A percentile compares a stretch with the other conserved stretches of the same genome.
Conservation (phyloP, 2,797 vertebrate genomes). For the Tiaroga cobitis region DNA sequence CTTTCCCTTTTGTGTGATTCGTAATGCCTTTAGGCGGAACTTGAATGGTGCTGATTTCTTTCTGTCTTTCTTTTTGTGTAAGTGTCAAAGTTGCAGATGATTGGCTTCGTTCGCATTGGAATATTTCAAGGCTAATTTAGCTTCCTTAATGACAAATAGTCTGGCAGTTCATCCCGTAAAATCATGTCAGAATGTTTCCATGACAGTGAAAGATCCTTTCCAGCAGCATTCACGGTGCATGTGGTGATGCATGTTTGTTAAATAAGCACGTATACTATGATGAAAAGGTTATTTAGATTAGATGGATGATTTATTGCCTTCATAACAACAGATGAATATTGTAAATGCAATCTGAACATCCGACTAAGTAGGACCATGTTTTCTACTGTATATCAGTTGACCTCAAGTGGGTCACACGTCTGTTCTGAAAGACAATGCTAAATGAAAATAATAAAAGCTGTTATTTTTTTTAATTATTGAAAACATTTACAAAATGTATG, state of each 20-base stretch:
- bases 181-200: conserved; percentile 23
- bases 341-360: conserved; percentile 3
- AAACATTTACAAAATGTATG: background rate
- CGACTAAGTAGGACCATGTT: background rate
- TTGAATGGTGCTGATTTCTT: conserved; percentile 58
- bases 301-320: conserved; percentile 20
- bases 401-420: background rate
- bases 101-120: conserved; percentile 46
- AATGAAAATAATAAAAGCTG: background rate
- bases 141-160: conserved; percentile 27
- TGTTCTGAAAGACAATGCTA: background rate
- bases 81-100: conserved; percentile 40
- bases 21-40: conserved; percentile 38
- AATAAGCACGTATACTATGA: conserved; percentile 17
- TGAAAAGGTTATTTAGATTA: conserved; percentile 29
- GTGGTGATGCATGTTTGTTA: conserved; percentile 1
- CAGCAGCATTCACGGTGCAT: background rate
- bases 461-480: background rate
- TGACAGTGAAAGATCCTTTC: conserved; percentile 8
- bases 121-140: conserved; percentile 57
- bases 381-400: background rate
- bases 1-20: conserved; percentile 37
- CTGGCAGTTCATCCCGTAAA: conserved; percentile 4
- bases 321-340: conserved; percentile 1
- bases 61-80: conserved; percentile 47